A percentile compares a stretch with the other conserved stretches of the same genome.
Conservation (phyloP, 2,113 vertebrate genomes). For the Zonotrichia leucophrys region DNA sequence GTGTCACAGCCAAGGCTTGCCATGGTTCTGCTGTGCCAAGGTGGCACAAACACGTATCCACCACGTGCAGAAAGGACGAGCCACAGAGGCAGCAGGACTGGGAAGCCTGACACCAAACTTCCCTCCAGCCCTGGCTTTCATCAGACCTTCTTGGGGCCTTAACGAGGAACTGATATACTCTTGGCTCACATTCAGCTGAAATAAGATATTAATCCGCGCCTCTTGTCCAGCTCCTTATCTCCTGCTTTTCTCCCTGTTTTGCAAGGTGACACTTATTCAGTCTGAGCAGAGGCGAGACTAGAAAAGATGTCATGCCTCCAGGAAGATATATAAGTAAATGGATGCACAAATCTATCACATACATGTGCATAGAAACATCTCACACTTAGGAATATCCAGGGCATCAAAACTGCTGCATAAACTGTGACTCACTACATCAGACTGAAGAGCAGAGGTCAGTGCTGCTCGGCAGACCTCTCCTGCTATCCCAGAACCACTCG, state of each 20-base stretch:
- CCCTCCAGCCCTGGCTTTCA: neutral
- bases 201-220: neutral
- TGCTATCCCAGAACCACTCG: neutral
- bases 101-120: neutral
- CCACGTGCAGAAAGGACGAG: neutral
- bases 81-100: neutral
- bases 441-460: neutral
- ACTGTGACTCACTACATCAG: neutral
- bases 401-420: neutral
- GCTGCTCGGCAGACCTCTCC: neutral
- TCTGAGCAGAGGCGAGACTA: neutral
- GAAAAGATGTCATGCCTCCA: neutral
- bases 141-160: neutral
- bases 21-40: neutral
- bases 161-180: neutral
- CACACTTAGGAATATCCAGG: neutral
- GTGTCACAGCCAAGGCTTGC: neutral
- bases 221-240: neutral
- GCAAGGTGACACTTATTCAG: neutral
- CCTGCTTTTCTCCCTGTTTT: neutral
- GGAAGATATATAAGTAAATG: neutral
- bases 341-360: neutral
- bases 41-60: accelerated
- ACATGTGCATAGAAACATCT: neutral
- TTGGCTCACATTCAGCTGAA: neutral